Conservation (phyloP, 2,888 invertebrate species). For the Stramonita haemastoma region DNA sequence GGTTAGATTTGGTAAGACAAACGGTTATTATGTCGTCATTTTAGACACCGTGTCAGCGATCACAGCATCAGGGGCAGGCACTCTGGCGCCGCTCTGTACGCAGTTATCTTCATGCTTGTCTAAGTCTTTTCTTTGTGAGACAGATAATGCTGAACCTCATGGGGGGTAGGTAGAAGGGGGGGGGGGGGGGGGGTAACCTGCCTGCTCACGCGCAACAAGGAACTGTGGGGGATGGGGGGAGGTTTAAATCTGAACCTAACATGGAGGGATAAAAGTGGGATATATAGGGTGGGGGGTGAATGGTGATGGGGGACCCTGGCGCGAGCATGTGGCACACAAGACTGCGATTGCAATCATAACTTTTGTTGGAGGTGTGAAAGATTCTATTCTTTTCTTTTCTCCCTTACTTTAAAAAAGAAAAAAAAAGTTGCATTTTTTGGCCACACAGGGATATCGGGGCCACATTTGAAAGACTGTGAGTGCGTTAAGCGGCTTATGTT, state of each 20-base stretch:
- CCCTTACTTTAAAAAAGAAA: too few relatives aligned
- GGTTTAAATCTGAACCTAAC: background rate
- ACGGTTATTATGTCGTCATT: constrained; percentile 28
- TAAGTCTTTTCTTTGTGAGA: constrained; percentile 1
- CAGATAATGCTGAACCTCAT: background rate
- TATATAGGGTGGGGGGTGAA: background rate
- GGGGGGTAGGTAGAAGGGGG: background rate
- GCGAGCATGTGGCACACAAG: background rate
- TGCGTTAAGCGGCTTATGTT: background rate
- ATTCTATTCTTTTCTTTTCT: too few relatives aligned
- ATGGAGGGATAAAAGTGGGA: background rate
- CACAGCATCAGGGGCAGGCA: background rate
- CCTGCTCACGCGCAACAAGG: background rate
- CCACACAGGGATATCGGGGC: too few relatives aligned
- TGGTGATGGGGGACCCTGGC: background rate
- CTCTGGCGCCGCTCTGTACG: constrained; percentile 17
- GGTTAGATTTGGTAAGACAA: constrained; percentile 7
- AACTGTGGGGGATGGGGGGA: too few relatives aligned
- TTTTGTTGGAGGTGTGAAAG: constrained; percentile 13
- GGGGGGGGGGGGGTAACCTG: background rate
- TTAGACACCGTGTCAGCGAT: constrained; percentile 15
- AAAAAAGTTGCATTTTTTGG: too few relatives aligned
- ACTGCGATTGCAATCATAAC: constrained; percentile 15
- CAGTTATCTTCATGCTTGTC: constrained; percentile 27
- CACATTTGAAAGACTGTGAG: too few relatives aligned